Percentiles rank a stretch among this genome's conserved stretches.
Conservation (phyloP, 2,797 vertebrate species). For the Scleropages formosus region DNA sequence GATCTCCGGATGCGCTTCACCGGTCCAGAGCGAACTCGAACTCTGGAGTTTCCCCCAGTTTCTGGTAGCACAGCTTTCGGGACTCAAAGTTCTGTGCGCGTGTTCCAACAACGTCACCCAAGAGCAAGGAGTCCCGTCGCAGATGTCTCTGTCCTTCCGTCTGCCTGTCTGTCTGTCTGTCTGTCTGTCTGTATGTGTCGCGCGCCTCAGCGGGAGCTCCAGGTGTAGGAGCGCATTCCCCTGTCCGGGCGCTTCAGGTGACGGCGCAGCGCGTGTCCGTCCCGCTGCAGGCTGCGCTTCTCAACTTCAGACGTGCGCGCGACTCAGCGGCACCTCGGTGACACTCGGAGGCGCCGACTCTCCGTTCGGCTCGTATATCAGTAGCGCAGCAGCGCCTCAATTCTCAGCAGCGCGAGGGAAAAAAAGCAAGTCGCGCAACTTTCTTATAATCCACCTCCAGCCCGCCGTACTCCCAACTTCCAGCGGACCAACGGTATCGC, state of each 20-base stretch:
- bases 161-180: too few species aligned
- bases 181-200: too few species aligned
- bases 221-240: slow-evolving; percentile 41
- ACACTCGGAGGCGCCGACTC: too few species aligned
- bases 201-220: slow-evolving; percentile 14
- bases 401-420: slow-evolving; percentile 73
- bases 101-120: too few species aligned
- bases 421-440: slow-evolving; percentile 69
- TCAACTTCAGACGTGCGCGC: slow-evolving; percentile 59
- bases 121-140: slow-evolving; percentile 20
- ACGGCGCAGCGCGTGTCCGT: too few species aligned
- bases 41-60: slow-evolving; percentile 39
- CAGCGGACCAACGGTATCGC: slow-evolving; percentile 79
- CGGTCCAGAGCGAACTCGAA: slow-evolving; percentile 12
- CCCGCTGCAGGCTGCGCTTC: slow-evolving; percentile 26
- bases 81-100: slow-evolving; percentile 14
- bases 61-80: background rate
- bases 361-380: slow-evolving; percentile 54
- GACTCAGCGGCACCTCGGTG: background rate
- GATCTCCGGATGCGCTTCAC: slow-evolving; percentile 31
- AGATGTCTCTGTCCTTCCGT: too few species aligned
- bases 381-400: slow-evolving; percentile 62
- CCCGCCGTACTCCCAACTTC: slow-evolving; percentile 75
- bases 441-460: slow-evolving; percentile 79
- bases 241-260: slow-evolving; percentile 28